Conservation (phyloP, 1,140 invertebrate genomes). For the Apis cerana region DNA sequence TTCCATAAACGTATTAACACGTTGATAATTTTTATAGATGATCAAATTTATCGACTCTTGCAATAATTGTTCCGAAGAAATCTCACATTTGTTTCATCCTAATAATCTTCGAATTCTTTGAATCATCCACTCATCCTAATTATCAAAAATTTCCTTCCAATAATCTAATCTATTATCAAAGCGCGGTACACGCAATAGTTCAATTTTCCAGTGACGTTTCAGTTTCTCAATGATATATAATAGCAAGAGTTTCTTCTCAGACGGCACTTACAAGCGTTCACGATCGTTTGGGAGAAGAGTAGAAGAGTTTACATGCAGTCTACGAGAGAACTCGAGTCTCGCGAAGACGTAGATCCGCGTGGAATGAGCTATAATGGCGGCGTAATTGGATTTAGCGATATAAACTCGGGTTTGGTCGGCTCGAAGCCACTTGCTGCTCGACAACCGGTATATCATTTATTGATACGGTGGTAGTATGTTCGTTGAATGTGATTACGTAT, state of each 20-base stretch:
- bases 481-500: conserved; percentile 10
- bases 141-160: too few relatives aligned
- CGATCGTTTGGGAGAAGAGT: background rate
- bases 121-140: too few relatives aligned
- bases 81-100: too few relatives aligned
- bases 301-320: background rate
- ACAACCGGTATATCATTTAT: background rate
- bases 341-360: background rate
- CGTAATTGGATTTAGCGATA: conserved; percentile 41
- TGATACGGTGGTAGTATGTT: conserved; percentile 9
- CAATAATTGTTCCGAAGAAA: too few relatives aligned
- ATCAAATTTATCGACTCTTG: too few relatives aligned
- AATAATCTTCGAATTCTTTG: too few relatives aligned
- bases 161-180: too few relatives aligned
- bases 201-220: background rate
- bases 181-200: background rate
- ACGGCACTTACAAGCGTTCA: background rate
- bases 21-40: too few relatives aligned
- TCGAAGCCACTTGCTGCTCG: conserved; percentile 12
- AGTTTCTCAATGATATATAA: background rate
- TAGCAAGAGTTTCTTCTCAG: conserved; percentile 2
- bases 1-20: too few relatives aligned
- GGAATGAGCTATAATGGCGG: conserved; percentile 25
- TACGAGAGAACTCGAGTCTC: background rate
- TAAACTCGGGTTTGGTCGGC: conserved; percentile 25